phyloP scores from a whole-genome alignment of 2,113 vertebrate genomes.

The Chionomys nivalis region DNA sequence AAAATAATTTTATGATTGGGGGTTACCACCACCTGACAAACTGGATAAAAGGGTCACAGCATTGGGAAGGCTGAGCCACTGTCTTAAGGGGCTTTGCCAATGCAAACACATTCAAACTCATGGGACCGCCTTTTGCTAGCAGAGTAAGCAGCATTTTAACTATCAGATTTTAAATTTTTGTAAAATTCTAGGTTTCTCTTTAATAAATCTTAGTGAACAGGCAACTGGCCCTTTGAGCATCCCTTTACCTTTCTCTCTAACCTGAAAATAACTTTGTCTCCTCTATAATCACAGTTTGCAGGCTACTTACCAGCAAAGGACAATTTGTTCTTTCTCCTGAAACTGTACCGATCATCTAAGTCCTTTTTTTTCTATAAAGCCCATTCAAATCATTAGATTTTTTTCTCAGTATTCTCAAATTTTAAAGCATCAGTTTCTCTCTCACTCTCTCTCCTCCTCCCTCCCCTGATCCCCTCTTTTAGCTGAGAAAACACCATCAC shows the following conservation, averaged over 20 bases:
- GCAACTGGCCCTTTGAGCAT: neutral
- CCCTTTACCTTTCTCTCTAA: neutral
- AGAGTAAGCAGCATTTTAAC: neutral
- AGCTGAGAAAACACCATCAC: neutral
- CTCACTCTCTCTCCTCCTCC: neutral
- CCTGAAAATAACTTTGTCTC: neutral
- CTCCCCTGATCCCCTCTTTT: neutral
- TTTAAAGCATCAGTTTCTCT: neutral
- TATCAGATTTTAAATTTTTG: neutral
- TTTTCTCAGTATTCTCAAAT: neutral
- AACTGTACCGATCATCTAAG: neutral
- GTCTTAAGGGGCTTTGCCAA: neutral
- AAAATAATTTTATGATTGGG: neutral
- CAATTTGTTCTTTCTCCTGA: slow-evolving; percentile 35
- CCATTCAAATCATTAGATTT: neutral
- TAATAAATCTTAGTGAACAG: slow-evolving; percentile 3
- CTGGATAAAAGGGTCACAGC: neutral
- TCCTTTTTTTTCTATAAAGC: neutral
- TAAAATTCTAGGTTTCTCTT: slow-evolving; percentile 6
- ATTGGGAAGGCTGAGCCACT: neutral
- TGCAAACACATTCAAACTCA: neutral
- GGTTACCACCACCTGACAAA: neutral
- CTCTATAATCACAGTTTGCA: neutral
- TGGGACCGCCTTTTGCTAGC: neutral
- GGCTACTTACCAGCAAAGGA: neutral